Base-by-base conservation (phyloP, 1,140 invertebrate species). In the Drosophila kikkawai region DNA sequence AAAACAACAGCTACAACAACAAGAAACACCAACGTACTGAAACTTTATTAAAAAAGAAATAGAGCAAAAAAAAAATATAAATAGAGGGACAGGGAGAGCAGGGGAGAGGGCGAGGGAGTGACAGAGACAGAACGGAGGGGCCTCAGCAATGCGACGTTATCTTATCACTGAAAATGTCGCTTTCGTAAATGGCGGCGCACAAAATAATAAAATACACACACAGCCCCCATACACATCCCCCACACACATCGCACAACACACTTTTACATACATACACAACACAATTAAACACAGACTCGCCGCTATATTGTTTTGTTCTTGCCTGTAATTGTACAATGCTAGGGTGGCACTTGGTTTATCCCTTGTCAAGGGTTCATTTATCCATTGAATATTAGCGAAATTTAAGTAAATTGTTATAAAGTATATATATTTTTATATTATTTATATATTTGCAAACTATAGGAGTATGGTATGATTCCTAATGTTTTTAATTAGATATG, bases 141-240 rank as follows among this genome's bases (percentile, higher is more conserved):
- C 64, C 74, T 39, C 57, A 68, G 82, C 66, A 67, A 79, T 74
- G 45, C 65, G 51, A 45, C 60, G 47, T 90, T 87, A 87, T 87
- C 84, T 87, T 81, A 87, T 87, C 84, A 64, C 39, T 55, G 82
- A 67, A 79, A 80, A 90, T 87, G 84, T 87, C 69, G 84, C 81
- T 85, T 87, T 87, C 77, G 58, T 87, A 87, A 87, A 90, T 90
- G 78, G 81, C 75, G 85, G 77, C 74, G 69, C 71, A 87, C 79
- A 87, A 87, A 84, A 87, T 68, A 85, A 80, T 74, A 84, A 74
- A 78, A 78, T 56, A 61, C 75, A 60, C 74, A 61, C 19, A 57
- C 22, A 60, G 17, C 13, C 34, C 51, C 51, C 41, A 19, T 41
- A 60, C 41, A 42, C 13, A 47, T 42, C 29, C 61, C 22, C 26